These are phyloP conservation scores for Mastigias papua DNA, from an alignment of 30 jellyfish, hydroid and myxozoan species.

Conservation along the genomic window DNA sequence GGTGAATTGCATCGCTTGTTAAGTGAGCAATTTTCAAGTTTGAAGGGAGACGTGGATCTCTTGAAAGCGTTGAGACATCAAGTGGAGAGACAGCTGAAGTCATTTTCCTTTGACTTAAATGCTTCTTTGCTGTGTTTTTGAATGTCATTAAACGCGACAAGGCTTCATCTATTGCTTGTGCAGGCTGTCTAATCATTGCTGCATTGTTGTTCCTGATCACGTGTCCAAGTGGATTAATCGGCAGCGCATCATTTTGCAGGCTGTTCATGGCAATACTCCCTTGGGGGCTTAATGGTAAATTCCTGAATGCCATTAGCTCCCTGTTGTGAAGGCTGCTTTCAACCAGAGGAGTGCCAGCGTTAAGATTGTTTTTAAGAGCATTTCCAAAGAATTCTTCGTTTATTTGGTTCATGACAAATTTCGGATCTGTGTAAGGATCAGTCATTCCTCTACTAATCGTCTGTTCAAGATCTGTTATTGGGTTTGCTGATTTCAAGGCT, in stretches of 20 bases:
- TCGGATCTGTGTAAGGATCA: constrained; percentile 96
- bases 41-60: constrained; percentile 29
- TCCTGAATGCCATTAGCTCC: constrained; percentile 87
- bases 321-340: constrained; percentile 75
- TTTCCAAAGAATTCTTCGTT: constrained; percentile 93
- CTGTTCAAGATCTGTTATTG: constrained; percentile 95
- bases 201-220: constrained; percentile 80
- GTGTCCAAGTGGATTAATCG: constrained; percentile 71
- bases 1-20: constrained; percentile 35
- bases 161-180: constrained; percentile 13
- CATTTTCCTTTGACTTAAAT: neutral
- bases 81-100: constrained; percentile 3
- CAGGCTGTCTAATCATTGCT: constrained; percentile 57
- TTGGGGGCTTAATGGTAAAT: constrained; percentile 49
- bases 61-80: neutral
- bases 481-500: constrained; percentile 95
- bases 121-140: constrained; percentile 38
- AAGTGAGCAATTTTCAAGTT: constrained; percentile 42
- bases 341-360: constrained; percentile 76
- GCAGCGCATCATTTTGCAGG: constrained; percentile 20
- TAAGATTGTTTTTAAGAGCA: constrained; percentile 33
- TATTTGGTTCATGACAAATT: constrained; percentile 87
- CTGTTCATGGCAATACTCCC: constrained; percentile 29
- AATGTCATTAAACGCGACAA: constrained; percentile 18
- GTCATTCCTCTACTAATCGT: constrained; percentile 94